phyloP scores from a whole-genome alignment of 2,113 vertebrate species.

The Dolichallabes microphthalmus region DNA sequence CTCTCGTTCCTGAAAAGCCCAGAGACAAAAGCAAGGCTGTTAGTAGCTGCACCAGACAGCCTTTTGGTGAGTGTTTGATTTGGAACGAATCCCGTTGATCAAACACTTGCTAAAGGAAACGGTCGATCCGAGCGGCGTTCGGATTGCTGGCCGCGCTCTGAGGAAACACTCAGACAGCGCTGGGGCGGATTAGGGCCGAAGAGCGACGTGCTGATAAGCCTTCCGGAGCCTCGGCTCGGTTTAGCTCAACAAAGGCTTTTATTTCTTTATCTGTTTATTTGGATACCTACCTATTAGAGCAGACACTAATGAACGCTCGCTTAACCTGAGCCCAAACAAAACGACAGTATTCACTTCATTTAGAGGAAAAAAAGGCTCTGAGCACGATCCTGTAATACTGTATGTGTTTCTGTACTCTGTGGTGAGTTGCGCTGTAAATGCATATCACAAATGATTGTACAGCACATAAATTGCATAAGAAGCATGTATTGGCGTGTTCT shows the following conservation, averaged over 20 bases:
- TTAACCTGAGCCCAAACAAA: background rate
- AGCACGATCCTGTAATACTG: background rate
- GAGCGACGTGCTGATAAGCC: constrained; percentile 29
- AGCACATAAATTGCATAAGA: background rate
- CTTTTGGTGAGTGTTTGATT: constrained; percentile 50
- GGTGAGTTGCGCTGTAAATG: background rate
- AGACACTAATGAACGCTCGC: constrained; percentile 14
- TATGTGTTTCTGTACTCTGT: constrained; percentile 1
- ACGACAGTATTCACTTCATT: constrained; percentile 11
- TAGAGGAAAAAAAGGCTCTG: background rate
- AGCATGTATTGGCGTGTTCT: constrained; percentile 59
- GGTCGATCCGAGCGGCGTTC: constrained; percentile 45
- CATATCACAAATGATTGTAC: background rate
- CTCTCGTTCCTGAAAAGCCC: constrained; percentile 48
- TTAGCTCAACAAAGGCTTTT: background rate
- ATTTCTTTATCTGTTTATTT: constrained; percentile 41
- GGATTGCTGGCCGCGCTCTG: constrained; percentile 49
- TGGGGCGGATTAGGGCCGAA: constrained; percentile 1
- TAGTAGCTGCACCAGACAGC: constrained; percentile 55
- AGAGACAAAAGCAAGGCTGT: constrained; percentile 47
- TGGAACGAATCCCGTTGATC: constrained; percentile 50
- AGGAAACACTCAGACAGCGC: background rate
- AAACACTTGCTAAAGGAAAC: constrained; percentile 36
- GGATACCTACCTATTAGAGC: constrained; percentile 17
- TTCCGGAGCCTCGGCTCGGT: background rate